These are phyloP conservation scores for Phalloptychus januarius DNA, from an alignment of 2,797 vertebrate genomes.

Conservation along the genomic window DNA sequence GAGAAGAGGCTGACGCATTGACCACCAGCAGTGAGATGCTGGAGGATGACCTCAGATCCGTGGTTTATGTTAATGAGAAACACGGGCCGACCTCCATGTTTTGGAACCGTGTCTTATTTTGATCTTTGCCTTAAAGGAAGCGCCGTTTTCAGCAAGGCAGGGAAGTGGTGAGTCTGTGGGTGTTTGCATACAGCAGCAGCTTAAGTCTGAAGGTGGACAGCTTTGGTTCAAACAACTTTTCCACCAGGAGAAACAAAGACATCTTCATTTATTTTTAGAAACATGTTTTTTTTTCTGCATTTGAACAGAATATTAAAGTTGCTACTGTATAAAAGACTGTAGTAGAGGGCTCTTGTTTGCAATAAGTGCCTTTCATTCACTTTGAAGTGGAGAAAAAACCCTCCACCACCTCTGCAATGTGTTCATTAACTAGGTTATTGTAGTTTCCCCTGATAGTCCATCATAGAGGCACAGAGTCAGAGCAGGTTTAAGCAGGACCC, in stretches of 20 bases:
- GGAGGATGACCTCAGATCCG: constrained; percentile 65
- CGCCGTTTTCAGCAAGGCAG: constrained; percentile 17
- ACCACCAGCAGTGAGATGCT: constrained; percentile 64
- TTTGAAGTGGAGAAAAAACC: constrained; percentile 77
- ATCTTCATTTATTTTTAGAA: constrained; percentile 36
- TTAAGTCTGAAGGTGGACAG: constrained; percentile 18
- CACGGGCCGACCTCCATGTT: constrained; percentile 36
- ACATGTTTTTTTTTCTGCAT: constrained; percentile 27
- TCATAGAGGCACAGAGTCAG: constrained; percentile 66
- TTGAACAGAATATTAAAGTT: constrained; percentile 60
- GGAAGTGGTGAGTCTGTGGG: constrained; percentile 43
- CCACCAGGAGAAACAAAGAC: background rate
- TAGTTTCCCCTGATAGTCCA: constrained; percentile 73
- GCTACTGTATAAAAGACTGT: constrained; percentile 51
- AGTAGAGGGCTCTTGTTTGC: constrained; percentile 71
- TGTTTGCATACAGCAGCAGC: constrained; percentile 26
- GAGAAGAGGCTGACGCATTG: constrained; percentile 48
- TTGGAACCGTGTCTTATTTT: constrained; percentile 26
- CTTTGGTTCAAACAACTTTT: constrained; percentile 7
- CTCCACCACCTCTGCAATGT: constrained; percentile 63
- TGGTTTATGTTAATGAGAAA: constrained; percentile 51
- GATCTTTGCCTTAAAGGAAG: constrained; percentile 57
- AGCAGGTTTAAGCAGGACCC: constrained; percentile 64
- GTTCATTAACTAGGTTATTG: constrained; percentile 76
- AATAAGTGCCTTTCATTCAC: constrained; percentile 73